Evolutionary conservation across 2,797 vertebrate genomes (phyloP), one percentile per base, ranked within the genome.

Genomic region (Anabacerthia variegaticeps): DNA sequence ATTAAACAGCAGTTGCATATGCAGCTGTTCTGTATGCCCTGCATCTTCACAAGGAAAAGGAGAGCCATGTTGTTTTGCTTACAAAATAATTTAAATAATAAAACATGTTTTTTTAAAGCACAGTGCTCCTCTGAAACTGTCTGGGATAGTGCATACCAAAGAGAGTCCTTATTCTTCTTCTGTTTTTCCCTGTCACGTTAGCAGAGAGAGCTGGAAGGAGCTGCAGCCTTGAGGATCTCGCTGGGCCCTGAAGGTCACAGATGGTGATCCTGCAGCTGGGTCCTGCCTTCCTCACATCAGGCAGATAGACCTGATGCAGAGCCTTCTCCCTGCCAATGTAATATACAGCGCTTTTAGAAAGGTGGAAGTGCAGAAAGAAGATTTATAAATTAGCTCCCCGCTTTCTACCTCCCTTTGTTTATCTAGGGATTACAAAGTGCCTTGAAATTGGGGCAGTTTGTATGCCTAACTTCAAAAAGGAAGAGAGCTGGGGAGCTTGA

Each of bases 1-100:
- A 90, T 96, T 94, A 89, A 87, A 82, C 74, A 68, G 79, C 81
- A 84, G 39, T 82, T 87, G 89, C 81, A 78, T 79, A 86, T 94
- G 95, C 84, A 94, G 91, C 88, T 88, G 74, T 88, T 96, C 94
- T 63, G n/a, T 30, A 52, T 24, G 36, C 89, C 74, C 71, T 76
- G 22, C 80, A 81, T 93, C 77, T 71, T 58, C 55, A 63, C 6
- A 5, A 90, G 49, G 44, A 75, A 81, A 85, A 81, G 48, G 66
- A 44, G 1, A 92, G 48, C 17, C 82, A 20, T 32, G 39, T n/a
- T 91, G 43, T 56, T 92, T 68, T 94, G 56, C 59, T 78, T 78
- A 80, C 10, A 61, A 75, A 91, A 74, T 63, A 46, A 77, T 74
- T 94, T 71, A 75, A 95, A 61, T 91, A 91, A 83, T 89, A 74